Evolutionary conservation across 2,797 vertebrate species (phyloP).

Genomic region (Acanthornis magna): DNA sequence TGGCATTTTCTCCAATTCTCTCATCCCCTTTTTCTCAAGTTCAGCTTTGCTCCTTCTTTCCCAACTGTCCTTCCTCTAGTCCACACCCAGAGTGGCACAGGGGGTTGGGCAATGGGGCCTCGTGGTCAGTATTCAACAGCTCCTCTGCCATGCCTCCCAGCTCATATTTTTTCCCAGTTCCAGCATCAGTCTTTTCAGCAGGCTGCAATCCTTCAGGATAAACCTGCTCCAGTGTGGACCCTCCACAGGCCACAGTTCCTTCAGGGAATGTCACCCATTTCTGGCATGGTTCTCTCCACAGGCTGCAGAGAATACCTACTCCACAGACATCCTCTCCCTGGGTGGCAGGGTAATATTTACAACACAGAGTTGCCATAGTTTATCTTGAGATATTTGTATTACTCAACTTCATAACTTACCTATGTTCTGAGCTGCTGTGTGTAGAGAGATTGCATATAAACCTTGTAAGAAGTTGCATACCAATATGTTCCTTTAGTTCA

Average conservation of each 20-base stretch:
- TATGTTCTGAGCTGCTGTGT: not conserved
- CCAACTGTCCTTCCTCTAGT: not conserved
- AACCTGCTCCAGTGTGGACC: not conserved
- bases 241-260: not conserved
- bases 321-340: not conserved
- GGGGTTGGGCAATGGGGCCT: rapidly evolving
- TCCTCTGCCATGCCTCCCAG: not conserved
- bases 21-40: not conserved
- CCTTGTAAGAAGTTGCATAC: not conserved
- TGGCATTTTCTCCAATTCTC: not conserved
- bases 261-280: not conserved
- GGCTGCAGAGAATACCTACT: not conserved
- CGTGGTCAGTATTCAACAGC: not conserved
- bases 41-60: not conserved
- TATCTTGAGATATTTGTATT: not conserved
- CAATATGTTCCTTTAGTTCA: not conserved
- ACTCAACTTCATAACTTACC: not conserved
- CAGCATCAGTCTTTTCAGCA: not conserved
- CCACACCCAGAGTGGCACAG: not conserved
- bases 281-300: not conserved
- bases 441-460: not conserved
- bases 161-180: not conserved
- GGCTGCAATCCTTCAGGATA: not conserved
- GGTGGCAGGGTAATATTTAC: not conserved
- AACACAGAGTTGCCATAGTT: not conserved